A percentile compares a stretch with the other conserved stretches of the same genome.
These are phyloP conservation scores for Oegoconia quadripuncta DNA, from an alignment of 2,888 invertebrate genomes.

Conservation along the genomic window DNA sequence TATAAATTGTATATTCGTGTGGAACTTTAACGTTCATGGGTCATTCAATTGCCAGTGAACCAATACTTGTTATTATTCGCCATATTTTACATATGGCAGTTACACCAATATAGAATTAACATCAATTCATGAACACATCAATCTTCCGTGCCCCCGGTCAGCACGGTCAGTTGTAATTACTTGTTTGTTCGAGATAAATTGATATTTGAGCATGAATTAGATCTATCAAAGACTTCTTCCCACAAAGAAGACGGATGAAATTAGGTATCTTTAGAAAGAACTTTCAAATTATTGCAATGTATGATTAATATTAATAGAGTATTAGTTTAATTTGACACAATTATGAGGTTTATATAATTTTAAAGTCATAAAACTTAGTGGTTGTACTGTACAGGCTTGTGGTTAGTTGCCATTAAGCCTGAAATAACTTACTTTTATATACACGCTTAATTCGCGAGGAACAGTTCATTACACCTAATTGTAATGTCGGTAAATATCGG, in stretches of 20 bases:
- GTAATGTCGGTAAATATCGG: conserved; percentile 59
- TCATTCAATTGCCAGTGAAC: no score
- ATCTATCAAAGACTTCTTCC: conserved; percentile 6
- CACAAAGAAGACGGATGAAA: neutral
- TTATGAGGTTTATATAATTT: neutral
- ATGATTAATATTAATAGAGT: neutral
- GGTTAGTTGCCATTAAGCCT: conserved; percentile 41
- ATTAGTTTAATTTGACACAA: conserved; percentile 3
- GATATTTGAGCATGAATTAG: conserved; percentile 31
- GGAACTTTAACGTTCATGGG: no score
- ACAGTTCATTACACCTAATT: conserved; percentile 57
- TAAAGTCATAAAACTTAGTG: neutral
- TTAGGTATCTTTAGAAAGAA: neutral
- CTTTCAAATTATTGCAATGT: no score
- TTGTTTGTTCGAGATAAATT: conserved; percentile 52
- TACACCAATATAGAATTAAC: conserved; percentile 23
- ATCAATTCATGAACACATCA: conserved; percentile 50
- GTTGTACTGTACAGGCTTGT: conserved; percentile 22
- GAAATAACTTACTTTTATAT: conserved; percentile 38
- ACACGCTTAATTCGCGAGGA: conserved; percentile 32
- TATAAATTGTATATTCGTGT: no score
- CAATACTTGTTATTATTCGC: conserved; percentile 9
- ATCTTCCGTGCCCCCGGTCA: conserved; percentile 41
- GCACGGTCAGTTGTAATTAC: conserved; percentile 42
- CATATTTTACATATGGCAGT: conserved; percentile 20